Percentiles rank a stretch among this genome's conserved stretches.
Evolutionary conservation across 2,797 vertebrate genomes (phyloP).

Genomic region (Poecilia picta): DNA sequence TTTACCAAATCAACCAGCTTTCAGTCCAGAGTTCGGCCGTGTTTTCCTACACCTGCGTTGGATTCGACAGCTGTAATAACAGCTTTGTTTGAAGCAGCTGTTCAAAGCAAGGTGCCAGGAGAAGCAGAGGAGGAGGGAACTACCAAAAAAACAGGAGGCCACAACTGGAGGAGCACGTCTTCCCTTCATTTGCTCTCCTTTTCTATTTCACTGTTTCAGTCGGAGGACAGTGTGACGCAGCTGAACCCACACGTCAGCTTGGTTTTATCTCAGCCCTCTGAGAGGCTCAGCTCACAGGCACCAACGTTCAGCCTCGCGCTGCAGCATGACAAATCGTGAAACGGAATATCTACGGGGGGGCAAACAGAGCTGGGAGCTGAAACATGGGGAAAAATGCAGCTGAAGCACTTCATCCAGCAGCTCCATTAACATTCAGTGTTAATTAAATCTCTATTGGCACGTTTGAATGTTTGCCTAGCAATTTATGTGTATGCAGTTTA

Average conservation of each 20-base stretch:
- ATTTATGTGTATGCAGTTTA: background rate
- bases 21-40: background rate
- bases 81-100: conserved; percentile 21
- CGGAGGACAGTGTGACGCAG: conserved; percentile 66
- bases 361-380: no score
- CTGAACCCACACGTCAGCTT: conserved; percentile 72
- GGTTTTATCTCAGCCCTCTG: conserved; percentile 65
- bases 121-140: conserved; percentile 44
- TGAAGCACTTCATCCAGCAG: background rate
- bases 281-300: conserved; percentile 61
- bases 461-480: background rate
- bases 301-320: conserved; percentile 58
- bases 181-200: conserved; percentile 23
- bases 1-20: conserved; percentile 7
- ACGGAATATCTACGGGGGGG: conserved; percentile 40
- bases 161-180: conserved; percentile 48
- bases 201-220: conserved; percentile 31
- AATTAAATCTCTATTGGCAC: background rate
- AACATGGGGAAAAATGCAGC: background rate
- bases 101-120: conserved; percentile 28
- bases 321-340: conserved; percentile 67
- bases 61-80: background rate
- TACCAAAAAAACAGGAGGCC: conserved; percentile 25
- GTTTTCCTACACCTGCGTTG: background rate
- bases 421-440: background rate